Evolutionary conservation across 2,113 vertebrate genomes (phyloP).

Genomic region (Excalfactoria chinensis): DNA sequence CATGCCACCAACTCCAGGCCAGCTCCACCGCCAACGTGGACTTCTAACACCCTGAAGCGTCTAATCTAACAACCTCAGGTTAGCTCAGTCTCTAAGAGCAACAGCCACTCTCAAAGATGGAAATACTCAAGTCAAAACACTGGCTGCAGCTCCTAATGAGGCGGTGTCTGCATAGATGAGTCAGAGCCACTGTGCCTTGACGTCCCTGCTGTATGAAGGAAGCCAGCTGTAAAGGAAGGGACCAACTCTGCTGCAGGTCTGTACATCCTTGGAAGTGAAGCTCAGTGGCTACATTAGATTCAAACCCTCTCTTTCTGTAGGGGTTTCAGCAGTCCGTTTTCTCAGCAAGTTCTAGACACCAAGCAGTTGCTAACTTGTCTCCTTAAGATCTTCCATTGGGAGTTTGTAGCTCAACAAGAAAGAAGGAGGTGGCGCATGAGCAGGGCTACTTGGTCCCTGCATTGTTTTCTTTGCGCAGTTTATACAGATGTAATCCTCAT

Average conservation of each 20-base stretch:
- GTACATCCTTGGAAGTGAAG: slow-evolving; percentile 74
- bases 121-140: slow-evolving; percentile 29
- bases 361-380: slow-evolving; percentile 87
- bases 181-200: slow-evolving; percentile 39
- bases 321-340: slow-evolving; percentile 73
- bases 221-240: slow-evolving; percentile 52
- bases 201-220: slow-evolving; percentile 17
- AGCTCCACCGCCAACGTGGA: slow-evolving; percentile 18
- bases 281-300: slow-evolving; percentile 66
- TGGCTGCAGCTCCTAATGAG: slow-evolving; percentile 52
- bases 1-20: slow-evolving; percentile 15
- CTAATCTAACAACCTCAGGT: slow-evolving; percentile 48
- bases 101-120: slow-evolving; percentile 48
- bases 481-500: slow-evolving; percentile 96
- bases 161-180: slow-evolving; percentile 64
- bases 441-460: slow-evolving; percentile 79
- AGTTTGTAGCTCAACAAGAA: slow-evolving; percentile 83
- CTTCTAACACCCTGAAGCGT: slow-evolving; percentile 27
- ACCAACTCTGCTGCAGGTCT: slow-evolving; percentile 70
- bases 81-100: slow-evolving; percentile 56
- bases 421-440: slow-evolving; percentile 74
- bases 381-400: slow-evolving; percentile 84
- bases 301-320: slow-evolving; percentile 58
- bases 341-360: slow-evolving; percentile 61
- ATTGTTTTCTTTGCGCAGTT: slow-evolving; percentile 89